Evolutionary conservation across 2,797 vertebrate species (phyloP).

Genomic region (Acanthornis magna): DNA sequence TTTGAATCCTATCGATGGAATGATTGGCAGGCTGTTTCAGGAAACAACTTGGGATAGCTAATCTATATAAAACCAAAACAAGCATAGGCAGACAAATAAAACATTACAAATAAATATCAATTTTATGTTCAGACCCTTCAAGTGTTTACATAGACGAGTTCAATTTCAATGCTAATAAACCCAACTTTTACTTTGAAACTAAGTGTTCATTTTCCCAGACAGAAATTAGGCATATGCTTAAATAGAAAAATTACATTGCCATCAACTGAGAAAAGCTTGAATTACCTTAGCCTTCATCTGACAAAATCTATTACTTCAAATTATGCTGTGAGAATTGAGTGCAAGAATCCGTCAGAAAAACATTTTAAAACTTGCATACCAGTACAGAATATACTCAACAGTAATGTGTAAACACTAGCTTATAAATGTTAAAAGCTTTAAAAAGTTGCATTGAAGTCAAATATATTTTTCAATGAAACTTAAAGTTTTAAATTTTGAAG

Average conservation of each 20-base stretch:
- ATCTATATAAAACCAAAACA: neutral
- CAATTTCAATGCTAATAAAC: neutral
- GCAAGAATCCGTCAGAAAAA: neutral
- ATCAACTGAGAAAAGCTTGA: neutral
- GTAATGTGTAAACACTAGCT: neutral
- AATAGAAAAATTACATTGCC: neutral
- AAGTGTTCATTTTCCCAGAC: neutral
- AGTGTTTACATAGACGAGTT: neutral
- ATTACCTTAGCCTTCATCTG: neutral
- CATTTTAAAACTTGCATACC: neutral
- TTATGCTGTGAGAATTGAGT: neutral
- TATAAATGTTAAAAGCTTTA: neutral
- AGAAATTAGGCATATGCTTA: neutral
- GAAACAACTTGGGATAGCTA: neutral
- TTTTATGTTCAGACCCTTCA: neutral
- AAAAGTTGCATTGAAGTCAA: neutral
- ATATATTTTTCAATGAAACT: neutral
- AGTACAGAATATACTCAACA: neutral
- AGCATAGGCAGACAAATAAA: neutral
- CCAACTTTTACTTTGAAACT: neutral
- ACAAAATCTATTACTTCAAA: neutral
- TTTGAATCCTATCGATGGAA: neutral
- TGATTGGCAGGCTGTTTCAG: neutral
- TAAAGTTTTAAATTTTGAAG: neutral
- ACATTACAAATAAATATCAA: neutral